These are phyloP conservation scores for Tachuris rubrigastra DNA, from an alignment of 2,113 vertebrate species.

Conservation along the genomic window DNA sequence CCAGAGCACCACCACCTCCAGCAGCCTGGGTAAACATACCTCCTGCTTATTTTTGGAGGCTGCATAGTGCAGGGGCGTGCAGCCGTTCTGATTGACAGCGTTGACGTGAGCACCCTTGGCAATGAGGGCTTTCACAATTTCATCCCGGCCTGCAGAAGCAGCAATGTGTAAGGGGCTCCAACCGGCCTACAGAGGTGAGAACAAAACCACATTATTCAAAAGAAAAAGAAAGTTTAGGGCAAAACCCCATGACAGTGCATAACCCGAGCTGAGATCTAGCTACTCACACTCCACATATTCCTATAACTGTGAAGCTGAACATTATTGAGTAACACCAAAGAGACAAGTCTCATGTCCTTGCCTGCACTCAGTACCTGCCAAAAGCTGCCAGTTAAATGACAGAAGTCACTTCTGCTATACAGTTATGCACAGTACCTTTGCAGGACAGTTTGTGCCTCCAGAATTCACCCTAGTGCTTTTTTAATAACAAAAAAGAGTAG, in stretches of 20 bases:
- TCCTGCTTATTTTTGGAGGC: slow-evolving; percentile 94
- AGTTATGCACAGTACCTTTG: fast-evolving
- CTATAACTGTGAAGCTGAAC: no score
- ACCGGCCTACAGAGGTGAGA: slow-evolving; percentile 74
- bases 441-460: background rate
- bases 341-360: background rate
- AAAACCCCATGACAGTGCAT: background rate
- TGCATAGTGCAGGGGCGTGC: slow-evolving; percentile 93
- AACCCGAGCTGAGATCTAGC: background rate
- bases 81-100: slow-evolving; percentile 91
- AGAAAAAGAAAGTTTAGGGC: no score
- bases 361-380: background rate
- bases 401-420: background rate
- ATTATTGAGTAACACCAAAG: background rate
- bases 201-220: background rate
- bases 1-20: background rate
- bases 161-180: slow-evolving; percentile 97
- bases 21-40: slow-evolving; percentile 62
- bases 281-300: no score
- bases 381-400: background rate
- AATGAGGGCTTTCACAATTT: slow-evolving; percentile 88
- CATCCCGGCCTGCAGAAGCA: slow-evolving; percentile 91
- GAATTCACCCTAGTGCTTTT: background rate
- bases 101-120: slow-evolving; percentile 89
- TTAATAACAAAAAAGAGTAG: background rate